Conservation (phyloP, 2,113 vertebrate genomes). For the Campylorhamphus procurvoides region DNA sequence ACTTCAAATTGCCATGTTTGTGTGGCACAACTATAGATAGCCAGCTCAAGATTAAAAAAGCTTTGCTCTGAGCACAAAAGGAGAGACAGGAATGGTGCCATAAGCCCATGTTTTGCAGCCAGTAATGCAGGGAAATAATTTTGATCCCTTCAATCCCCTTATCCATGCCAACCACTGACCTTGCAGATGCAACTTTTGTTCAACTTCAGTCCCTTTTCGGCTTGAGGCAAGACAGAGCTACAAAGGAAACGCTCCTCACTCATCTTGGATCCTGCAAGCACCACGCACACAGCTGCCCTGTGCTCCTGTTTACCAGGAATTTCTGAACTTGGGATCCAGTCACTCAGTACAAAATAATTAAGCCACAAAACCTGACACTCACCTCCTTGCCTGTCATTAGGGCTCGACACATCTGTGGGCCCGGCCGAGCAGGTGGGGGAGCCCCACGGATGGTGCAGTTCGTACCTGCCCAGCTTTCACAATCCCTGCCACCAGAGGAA, state of each 20-base stretch:
- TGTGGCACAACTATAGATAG: slow-evolving; percentile 46
- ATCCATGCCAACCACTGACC: slow-evolving; percentile 58
- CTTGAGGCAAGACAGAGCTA: slow-evolving; percentile 26
- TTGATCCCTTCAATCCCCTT: slow-evolving; percentile 63
- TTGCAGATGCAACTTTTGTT: slow-evolving; percentile 61
- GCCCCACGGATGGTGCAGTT: neutral
- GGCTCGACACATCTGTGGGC: neutral
- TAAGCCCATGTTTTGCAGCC: slow-evolving; percentile 63
- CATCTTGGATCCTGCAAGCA: neutral
- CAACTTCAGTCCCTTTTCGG: slow-evolving; percentile 33
- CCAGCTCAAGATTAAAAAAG: slow-evolving; percentile 45
- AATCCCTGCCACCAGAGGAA: slow-evolving; percentile 3
- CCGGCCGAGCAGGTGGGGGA: neutral
- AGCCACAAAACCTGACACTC: neutral
- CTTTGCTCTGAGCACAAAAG: slow-evolving; percentile 50
- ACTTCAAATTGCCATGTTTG: slow-evolving; percentile 37
- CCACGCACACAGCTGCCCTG: neutral
- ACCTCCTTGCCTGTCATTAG: neutral
- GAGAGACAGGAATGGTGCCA: slow-evolving; percentile 55
- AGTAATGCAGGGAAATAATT: slow-evolving; percentile 46
- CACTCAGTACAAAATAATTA: neutral
- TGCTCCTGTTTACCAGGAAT: neutral
- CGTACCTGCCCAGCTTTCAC: slow-evolving; percentile 6
- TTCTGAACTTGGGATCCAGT: neutral
- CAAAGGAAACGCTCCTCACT: neutral